phyloP scores from a whole-genome alignment of 2,113 vertebrate genomes.

The Saccopteryx leptura region DNA sequence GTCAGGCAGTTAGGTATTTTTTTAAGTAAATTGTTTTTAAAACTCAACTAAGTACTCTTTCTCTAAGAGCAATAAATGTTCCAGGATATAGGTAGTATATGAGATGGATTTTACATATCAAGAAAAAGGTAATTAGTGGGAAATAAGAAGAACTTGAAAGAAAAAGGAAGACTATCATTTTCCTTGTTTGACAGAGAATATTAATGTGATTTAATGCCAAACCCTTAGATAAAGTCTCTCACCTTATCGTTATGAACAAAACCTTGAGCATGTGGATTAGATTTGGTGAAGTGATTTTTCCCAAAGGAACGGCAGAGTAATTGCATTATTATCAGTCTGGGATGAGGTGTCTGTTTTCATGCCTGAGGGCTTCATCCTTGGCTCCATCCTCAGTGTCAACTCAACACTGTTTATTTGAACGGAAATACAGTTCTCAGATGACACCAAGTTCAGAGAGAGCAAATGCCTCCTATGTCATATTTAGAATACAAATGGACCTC shows the following conservation, averaged over 20 bases:
- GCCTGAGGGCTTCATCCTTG: neutral
- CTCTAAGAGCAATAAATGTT: neutral
- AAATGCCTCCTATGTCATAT: neutral
- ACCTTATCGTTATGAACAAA: neutral
- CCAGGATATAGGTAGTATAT: neutral
- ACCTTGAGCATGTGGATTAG: neutral
- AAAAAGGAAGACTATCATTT: neutral
- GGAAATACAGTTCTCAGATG: neutral
- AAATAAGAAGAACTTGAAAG: neutral
- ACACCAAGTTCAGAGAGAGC: neutral
- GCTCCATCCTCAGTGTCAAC: neutral
- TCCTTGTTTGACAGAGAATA: slow-evolving; percentile 32
- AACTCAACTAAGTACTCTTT: neutral
- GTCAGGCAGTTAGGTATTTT: no score
- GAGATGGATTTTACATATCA: neutral
- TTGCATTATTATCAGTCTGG: neutral
- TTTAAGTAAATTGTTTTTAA: slow-evolving; percentile 33
- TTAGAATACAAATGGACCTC: neutral
- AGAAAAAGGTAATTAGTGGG: neutral
- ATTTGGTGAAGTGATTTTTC: neutral
- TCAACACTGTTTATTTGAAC: neutral
- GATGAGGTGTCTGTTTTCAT: neutral
- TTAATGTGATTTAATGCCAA: neutral
- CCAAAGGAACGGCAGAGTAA: neutral
- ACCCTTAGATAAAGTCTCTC: slow-evolving; percentile 17